These are phyloP conservation scores for Haplotaxodon microlepis DNA, from an alignment of 2,113 vertebrate species.

Conservation along the genomic window DNA sequence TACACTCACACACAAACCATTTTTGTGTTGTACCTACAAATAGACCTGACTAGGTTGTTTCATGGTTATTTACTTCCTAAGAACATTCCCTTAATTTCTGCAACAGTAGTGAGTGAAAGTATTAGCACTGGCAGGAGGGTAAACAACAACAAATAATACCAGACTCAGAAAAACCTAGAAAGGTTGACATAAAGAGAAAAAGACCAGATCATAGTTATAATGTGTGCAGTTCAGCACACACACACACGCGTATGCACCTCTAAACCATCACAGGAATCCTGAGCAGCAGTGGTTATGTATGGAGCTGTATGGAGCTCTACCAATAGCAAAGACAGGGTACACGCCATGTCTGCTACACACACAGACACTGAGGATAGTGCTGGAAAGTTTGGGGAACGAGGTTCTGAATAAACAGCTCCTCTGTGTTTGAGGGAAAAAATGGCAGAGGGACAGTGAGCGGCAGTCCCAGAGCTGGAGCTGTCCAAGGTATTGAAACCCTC, in stretches of 20 bases:
- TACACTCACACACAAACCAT: background rate
- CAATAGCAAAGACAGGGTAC: background rate
- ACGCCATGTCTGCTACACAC: background rate
- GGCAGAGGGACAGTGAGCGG: background rate
- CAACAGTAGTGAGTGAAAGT: background rate
- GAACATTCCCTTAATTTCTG: background rate
- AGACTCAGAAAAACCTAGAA: background rate
- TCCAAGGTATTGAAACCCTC: slow-evolving; percentile 28
- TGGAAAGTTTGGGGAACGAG: background rate
- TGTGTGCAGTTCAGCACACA: background rate
- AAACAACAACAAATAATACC: background rate
- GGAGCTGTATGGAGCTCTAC: background rate
- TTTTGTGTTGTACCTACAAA: background rate
- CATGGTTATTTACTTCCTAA: slow-evolving; percentile 7
- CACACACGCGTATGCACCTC: background rate
- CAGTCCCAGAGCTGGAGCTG: background rate
- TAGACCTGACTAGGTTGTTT: background rate
- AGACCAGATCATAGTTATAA: background rate
- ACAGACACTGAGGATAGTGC: background rate
- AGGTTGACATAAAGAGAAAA: background rate
- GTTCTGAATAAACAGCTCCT: slow-evolving; percentile 19
- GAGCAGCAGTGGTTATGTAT: slow-evolving; percentile 10
- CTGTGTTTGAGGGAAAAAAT: background rate
- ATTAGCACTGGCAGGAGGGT: background rate
- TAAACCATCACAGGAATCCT: slow-evolving; percentile 38